phyloP scores from a whole-genome alignment of 2,888 invertebrate genomes.

The Ophion obscuratus region DNA sequence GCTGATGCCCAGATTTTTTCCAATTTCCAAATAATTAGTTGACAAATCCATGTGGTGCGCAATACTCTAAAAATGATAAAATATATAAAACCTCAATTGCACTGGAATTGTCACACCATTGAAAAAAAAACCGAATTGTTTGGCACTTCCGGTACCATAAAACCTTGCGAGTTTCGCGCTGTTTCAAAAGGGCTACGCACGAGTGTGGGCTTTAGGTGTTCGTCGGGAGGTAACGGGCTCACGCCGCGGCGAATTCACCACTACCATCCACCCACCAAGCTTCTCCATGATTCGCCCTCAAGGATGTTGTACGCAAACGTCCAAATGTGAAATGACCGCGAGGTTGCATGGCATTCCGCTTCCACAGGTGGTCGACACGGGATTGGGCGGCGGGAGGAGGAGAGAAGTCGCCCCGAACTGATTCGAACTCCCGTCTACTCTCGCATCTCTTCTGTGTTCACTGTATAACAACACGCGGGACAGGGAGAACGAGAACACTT shows the following conservation, averaged over 20 bases:
- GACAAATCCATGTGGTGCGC: too few relatives aligned
- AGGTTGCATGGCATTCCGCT: slow-evolving; percentile 67
- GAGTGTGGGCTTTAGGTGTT: slow-evolving; percentile 26
- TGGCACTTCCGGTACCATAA: not conserved
- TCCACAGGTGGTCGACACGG: slow-evolving; percentile 75
- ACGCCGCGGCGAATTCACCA: slow-evolving; percentile 13
- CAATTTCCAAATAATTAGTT: too few relatives aligned
- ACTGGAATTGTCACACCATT: not conserved
- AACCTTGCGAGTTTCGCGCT: slow-evolving; percentile 11
- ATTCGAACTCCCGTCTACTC: slow-evolving; percentile 74
- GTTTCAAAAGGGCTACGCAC: not conserved
- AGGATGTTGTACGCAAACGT: slow-evolving; percentile 65
- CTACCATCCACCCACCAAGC: not conserved
- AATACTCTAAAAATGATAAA: too few relatives aligned
- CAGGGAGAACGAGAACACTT: not conserved
- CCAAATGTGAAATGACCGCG: slow-evolving; percentile 60
- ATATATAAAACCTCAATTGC: too few relatives aligned
- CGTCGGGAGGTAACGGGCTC: slow-evolving; percentile 40
- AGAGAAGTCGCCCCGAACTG: slow-evolving; percentile 56
- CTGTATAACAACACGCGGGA: slow-evolving; percentile 45
- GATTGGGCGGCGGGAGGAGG: slow-evolving; percentile 20
- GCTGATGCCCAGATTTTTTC: too few relatives aligned
- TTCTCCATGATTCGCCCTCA: slow-evolving; percentile 28
- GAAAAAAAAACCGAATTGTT: not conserved
- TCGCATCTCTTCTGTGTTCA: slow-evolving; percentile 39